These are phyloP conservation scores for Uromys caudimaculatus DNA, from an alignment of 2,797 vertebrate genomes.

Conservation along the genomic window DNA sequence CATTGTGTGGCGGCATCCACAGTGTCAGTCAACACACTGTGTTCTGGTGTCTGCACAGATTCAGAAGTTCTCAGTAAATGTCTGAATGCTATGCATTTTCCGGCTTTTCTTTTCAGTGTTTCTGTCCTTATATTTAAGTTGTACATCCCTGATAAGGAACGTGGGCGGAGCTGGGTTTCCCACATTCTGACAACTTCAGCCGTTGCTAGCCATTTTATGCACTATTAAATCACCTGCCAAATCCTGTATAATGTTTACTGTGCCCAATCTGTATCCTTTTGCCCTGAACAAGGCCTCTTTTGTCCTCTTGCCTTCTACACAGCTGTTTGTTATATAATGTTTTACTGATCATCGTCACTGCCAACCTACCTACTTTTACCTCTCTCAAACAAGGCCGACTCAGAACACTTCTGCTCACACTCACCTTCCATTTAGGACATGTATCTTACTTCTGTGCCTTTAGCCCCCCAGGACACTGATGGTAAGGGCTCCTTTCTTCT, in stretches of 20 bases:
- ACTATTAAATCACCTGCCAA: conserved; percentile 18
- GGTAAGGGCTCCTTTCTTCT: too few species aligned
- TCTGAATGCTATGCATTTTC: neutral
- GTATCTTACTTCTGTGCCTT: neutral
- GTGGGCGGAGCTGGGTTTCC: neutral
- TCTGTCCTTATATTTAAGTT: conserved; percentile 1
- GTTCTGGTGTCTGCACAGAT: neutral
- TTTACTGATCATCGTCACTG: neutral
- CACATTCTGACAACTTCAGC: neutral
- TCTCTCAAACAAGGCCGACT: neutral
- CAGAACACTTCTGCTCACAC: neutral
- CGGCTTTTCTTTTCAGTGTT: neutral
- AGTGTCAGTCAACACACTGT: neutral
- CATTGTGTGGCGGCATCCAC: neutral
- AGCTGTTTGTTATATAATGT: neutral
- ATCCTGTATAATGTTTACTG: neutral
- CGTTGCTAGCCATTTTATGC: neutral
- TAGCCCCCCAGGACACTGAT: neutral
- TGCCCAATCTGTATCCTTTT: neutral
- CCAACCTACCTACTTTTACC: neutral
- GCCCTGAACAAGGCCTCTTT: neutral
- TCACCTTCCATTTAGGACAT: neutral
- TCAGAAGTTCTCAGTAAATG: neutral
- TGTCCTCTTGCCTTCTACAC: neutral
- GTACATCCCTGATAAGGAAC: neutral